Percentiles rank a stretch among this genome's conserved stretches.
Evolutionary conservation across 2,888 invertebrate genomes (phyloP).

Genomic region (Quadroppia sp.): DNA sequence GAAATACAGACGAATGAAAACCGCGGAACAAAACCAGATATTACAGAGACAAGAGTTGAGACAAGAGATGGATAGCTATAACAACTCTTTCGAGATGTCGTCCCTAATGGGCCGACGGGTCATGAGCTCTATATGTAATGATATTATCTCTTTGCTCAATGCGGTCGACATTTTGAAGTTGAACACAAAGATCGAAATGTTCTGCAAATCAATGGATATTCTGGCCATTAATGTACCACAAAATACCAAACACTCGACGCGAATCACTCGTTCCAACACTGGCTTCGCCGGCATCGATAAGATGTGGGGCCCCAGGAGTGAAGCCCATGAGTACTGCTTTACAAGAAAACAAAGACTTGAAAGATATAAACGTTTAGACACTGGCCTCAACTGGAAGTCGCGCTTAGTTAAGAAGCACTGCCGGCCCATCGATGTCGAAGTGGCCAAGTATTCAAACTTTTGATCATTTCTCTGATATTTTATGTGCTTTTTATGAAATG

Average conservation of each 20-base stretch:
- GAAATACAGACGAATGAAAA: neutral
- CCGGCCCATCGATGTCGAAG: slow-evolving; percentile 6
- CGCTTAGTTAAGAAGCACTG: neutral
- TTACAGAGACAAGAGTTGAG: neutral
- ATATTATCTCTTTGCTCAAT: neutral
- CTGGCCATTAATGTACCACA: neutral
- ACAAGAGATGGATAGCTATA: neutral
- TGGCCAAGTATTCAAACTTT: slow-evolving; percentile 5
- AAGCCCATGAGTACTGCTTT: neutral
- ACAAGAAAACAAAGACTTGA: neutral
- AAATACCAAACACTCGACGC: neutral
- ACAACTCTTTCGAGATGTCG: neutral
- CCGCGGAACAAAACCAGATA: neutral
- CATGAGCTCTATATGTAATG: neutral
- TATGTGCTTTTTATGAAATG: too few species aligned
- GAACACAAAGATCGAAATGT: neutral
- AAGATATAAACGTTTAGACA: neutral
- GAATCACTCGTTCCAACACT: slow-evolving; percentile 18
- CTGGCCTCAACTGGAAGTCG: slow-evolving; percentile 21
- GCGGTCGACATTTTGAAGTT: neutral
- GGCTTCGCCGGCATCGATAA: slow-evolving; percentile 21
- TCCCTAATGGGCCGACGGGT: slow-evolving; percentile 12
- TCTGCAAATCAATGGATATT: neutral
- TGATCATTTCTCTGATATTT: neutral
- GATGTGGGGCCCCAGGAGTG: slow-evolving; percentile 27